Conservation (phyloP, 2,113 vertebrate species). For the Oncorhynchus kisutch region DNA sequence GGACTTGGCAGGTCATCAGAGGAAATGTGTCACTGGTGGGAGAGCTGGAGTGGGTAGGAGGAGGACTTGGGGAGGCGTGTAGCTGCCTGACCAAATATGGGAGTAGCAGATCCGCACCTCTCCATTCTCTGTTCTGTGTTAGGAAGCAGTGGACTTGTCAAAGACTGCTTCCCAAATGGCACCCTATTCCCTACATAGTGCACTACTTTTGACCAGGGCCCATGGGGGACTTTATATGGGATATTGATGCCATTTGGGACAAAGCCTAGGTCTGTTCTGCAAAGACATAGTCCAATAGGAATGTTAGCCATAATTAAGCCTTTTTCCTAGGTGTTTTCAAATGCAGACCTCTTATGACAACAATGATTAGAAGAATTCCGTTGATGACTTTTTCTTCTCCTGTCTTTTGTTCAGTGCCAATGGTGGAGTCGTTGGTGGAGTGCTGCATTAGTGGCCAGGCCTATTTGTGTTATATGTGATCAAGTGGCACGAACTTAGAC, state of each 20-base stretch:
- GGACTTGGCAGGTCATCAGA: constrained; percentile 2
- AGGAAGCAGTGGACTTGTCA: neutral
- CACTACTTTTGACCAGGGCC: neutral
- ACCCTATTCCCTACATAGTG: neutral
- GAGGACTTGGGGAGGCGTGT: neutral
- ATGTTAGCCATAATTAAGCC: neutral
- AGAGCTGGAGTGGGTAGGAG: neutral
- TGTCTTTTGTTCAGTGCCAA: too few species aligned
- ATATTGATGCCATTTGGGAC: too few species aligned
- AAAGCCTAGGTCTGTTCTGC: neutral
- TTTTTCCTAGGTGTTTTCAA: too few species aligned
- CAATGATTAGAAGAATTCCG: too few species aligned
- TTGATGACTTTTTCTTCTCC: too few species aligned
- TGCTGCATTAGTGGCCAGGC: too few species aligned
- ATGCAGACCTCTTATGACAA: too few species aligned
- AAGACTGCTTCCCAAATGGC: neutral
- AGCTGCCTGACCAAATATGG: constrained; percentile 61
- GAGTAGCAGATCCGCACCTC: neutral
- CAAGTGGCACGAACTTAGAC: too few species aligned
- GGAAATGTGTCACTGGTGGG: constrained; percentile 40
- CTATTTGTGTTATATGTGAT: too few species aligned
- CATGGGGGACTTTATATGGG: neutral
- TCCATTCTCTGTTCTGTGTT: neutral
- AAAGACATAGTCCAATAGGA: neutral
- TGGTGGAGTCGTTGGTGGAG: too few species aligned